Evolutionary conservation across 2,113 vertebrate genomes (phyloP).

Genomic region (Telmatochromis brachygnathus): DNA sequence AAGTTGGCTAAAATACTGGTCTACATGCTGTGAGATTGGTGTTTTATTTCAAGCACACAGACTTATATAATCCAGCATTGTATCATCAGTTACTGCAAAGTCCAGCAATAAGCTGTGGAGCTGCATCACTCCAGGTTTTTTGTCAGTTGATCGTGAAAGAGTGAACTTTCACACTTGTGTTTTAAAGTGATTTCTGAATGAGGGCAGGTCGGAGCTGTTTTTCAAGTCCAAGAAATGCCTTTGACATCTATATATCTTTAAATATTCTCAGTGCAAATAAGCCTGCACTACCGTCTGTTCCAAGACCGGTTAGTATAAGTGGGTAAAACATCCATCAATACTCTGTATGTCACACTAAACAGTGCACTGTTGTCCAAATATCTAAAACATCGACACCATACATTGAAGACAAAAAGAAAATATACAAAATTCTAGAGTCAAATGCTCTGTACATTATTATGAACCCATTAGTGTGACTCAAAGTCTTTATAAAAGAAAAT

Average conservation of each 20-base stretch:
- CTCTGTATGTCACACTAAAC: not conserved
- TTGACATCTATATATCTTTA: not conserved
- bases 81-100: not conserved
- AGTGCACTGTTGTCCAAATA: conserved; percentile 15
- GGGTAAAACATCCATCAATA: not conserved
- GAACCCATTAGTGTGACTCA: not conserved
- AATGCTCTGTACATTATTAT: conserved; percentile 24
- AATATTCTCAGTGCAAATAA: conserved; percentile 7
- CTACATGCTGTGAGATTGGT: not conserved
- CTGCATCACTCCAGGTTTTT: not conserved
- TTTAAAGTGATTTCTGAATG: not conserved
- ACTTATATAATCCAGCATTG: conserved; percentile 17
- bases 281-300: not conserved
- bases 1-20: conserved; percentile 11
- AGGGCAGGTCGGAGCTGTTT: conserved; percentile 20
- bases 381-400: conserved; percentile 15
- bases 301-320: not conserved
- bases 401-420: conserved; percentile 16
- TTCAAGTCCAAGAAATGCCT: not conserved
- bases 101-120: not conserved
- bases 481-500: conserved; percentile 21
- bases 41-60: not conserved
- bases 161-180: not conserved
- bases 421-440: conserved; percentile 17
- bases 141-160: conserved; percentile 11